Evolutionary conservation across 1,140 invertebrate genomes (phyloP).

Genomic region (Pissodes strobi): DNA sequence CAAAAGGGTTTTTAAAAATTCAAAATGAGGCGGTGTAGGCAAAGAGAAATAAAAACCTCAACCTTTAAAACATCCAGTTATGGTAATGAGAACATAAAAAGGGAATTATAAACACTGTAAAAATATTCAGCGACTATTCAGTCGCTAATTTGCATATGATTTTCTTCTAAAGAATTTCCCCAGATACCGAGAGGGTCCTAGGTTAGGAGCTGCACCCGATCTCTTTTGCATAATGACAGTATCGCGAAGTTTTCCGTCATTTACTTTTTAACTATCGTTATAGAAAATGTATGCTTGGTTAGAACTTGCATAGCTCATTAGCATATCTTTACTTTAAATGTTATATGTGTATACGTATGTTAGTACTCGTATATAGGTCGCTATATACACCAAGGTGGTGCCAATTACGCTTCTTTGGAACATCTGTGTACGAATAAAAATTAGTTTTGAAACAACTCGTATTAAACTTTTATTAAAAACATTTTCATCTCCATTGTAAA

Average conservation of each 20-base stretch:
- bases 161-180: slow-evolving; percentile 48
- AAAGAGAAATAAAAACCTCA: slow-evolving; percentile 29
- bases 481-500: no score
- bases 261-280: slow-evolving; percentile 44
- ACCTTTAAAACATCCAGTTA: slow-evolving; percentile 51
- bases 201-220: slow-evolving; percentile 46
- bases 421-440: no score
- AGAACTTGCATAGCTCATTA: no score
- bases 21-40: slow-evolving; percentile 44
- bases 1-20: slow-evolving; percentile 47
- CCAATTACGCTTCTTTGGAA: no score
- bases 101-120: slow-evolving; percentile 57
- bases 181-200: slow-evolving; percentile 44
- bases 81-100: slow-evolving; percentile 54
- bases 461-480: no score
- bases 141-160: slow-evolving; percentile 55
- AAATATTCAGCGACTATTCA: slow-evolving; percentile 56
- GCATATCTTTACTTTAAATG: no score
- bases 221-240: slow-evolving; percentile 52
- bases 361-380: no score
- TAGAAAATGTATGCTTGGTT: background rate
- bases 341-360: no score
- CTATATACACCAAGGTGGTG: no score
- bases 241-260: slow-evolving; percentile 47
- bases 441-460: no score